A percentile compares a stretch with the other conserved stretches of the same genome.
Evolutionary conservation across 2,113 vertebrate species (phyloP).

Genomic region (Chamaea fasciata): DNA sequence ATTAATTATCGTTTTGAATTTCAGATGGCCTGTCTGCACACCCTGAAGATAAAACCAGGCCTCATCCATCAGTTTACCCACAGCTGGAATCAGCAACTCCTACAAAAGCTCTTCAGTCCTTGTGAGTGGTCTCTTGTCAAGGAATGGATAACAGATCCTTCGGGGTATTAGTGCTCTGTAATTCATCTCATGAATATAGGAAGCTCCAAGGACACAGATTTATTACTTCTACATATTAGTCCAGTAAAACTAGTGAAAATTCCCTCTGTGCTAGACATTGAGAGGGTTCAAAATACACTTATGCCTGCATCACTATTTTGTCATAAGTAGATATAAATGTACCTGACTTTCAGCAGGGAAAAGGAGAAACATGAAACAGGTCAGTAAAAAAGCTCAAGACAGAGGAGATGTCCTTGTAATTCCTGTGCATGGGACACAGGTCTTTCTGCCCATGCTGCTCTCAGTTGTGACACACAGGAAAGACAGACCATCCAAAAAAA

Average conservation of each 20-base stretch:
- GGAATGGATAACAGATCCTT: neutral
- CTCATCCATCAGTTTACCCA: conserved; percentile 50
- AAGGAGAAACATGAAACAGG: neutral
- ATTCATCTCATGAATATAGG: neutral
- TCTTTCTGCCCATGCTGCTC: neutral
- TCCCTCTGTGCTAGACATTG: neutral
- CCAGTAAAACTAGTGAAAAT: neutral
- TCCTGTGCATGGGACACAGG: neutral
- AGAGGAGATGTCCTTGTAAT: neutral
- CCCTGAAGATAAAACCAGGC: conserved; percentile 17
- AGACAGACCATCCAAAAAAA: neutral
- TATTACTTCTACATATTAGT: neutral
- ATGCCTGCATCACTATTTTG: neutral
- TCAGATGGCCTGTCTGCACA: conserved; percentile 51
- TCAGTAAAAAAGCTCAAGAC: neutral
- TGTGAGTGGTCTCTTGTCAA: conserved; percentile 56
- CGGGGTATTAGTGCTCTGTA: neutral
- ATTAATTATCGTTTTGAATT: conserved; percentile 41
- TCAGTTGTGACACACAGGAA: neutral
- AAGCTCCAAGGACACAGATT: neutral
- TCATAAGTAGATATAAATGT: neutral
- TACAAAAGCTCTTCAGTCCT: conserved; percentile 40
- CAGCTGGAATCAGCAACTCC: conserved; percentile 47
- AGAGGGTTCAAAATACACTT: neutral
- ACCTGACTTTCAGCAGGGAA: neutral